Conservation (phyloP, 1,140 invertebrate species). For the Agrypnia vestita region DNA sequence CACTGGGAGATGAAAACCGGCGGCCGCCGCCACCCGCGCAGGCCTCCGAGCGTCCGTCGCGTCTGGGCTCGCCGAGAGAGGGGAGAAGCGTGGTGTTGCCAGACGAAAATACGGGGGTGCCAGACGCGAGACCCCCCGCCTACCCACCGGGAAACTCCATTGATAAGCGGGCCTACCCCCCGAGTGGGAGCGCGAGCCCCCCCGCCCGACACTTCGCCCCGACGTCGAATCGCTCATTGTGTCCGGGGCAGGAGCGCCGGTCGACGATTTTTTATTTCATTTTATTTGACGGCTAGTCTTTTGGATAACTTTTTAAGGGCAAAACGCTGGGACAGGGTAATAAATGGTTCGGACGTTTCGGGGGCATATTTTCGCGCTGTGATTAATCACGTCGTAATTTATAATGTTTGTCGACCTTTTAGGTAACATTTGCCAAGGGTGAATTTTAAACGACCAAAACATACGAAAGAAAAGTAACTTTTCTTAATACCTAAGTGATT, state of each 20-base stretch:
- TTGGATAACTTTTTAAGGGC: conserved; percentile 12
- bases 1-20: conserved; percentile 16
- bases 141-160: conserved; percentile 50
- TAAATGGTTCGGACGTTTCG: conserved; percentile 15
- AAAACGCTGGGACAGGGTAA: conserved; percentile 18
- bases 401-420: background rate
- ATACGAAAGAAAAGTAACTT: too few species aligned
- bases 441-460: background rate
- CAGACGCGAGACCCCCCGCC: conserved; percentile 41
- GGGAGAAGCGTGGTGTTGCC: conserved; percentile 21
- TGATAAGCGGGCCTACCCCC: conserved; percentile 40
- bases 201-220: background rate
- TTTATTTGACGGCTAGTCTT: conserved; percentile 13
- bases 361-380: conserved; percentile 16
- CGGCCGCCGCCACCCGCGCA: background rate
- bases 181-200: background rate
- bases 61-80: conserved; percentile 12
- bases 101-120: conserved; percentile 30
- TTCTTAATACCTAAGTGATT: too few species aligned
- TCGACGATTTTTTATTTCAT: conserved; percentile 15
- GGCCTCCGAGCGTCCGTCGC: background rate
- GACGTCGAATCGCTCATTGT: conserved; percentile 27
- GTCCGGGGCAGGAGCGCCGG: conserved; percentile 6
- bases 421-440: conserved; percentile 6
- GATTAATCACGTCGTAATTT: conserved; percentile 14